Evolutionary conservation across 2,888 invertebrate genomes (phyloP).

Genomic region (Ephialtes manifestator): DNA sequence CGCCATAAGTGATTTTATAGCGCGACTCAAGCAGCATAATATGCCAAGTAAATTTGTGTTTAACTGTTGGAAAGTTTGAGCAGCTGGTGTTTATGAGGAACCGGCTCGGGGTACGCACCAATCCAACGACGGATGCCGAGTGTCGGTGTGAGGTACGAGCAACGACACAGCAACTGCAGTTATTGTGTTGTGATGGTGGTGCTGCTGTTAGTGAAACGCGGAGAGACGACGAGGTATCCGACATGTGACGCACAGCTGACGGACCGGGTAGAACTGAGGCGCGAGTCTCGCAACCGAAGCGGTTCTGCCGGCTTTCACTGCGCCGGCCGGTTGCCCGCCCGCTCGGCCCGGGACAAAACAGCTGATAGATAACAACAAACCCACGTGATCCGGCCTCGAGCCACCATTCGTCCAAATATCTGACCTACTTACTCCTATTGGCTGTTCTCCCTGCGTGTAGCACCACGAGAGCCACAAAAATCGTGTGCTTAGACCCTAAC

Average conservation of each 20-base stretch:
- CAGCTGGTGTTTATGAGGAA: constrained; percentile 68
- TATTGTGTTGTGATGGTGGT: constrained; percentile 36
- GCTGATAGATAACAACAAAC: constrained; percentile 91
- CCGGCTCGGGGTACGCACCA: constrained; percentile 86
- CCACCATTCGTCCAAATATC: constrained; percentile 85
- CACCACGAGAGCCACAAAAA: constrained; percentile 70
- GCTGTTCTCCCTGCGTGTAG: constrained; percentile 75
- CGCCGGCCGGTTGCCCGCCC: constrained; percentile 81
- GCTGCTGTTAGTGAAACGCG: constrained; percentile 85
- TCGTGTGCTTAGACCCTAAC: constrained; percentile 58
- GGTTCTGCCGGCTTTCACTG: constrained; percentile 80
- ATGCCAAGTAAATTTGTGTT: constrained; percentile 55
- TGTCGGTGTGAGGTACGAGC: constrained; percentile 75
- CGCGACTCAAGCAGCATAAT: constrained; percentile 76
- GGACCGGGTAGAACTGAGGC: constrained; percentile 82
- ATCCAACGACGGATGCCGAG: constrained; percentile 89
- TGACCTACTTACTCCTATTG: constrained; percentile 89
- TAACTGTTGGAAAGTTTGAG: background rate
- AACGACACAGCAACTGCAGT: constrained; percentile 34
- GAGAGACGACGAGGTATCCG: constrained; percentile 72
- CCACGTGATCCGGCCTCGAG: constrained; percentile 87
- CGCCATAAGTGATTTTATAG: constrained; percentile 74
- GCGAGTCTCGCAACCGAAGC: constrained; percentile 75
- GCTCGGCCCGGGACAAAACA: constrained; percentile 86
- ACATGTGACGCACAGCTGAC: constrained; percentile 84